These are phyloP conservation scores for Brachionus rotundiformis DNA, from an alignment of 1,140 invertebrate genomes.

Conservation along the genomic window DNA sequence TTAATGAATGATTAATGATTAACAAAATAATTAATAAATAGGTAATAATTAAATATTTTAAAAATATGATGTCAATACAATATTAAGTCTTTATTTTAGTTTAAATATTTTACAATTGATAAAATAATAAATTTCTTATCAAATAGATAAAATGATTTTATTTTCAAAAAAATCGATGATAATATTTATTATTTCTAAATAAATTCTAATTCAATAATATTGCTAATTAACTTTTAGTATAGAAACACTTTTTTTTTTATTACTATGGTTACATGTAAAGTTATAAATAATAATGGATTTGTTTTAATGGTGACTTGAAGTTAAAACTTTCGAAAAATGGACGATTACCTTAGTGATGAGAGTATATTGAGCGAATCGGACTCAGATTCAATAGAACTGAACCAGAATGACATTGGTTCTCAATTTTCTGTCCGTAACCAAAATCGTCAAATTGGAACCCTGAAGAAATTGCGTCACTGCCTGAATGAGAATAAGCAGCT, in stretches of 20 bases:
- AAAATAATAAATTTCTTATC: not conserved
- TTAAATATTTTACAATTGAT: too few species aligned
- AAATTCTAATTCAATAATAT: not conserved
- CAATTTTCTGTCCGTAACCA: not conserved
- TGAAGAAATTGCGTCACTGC: not conserved
- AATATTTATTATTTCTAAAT: not conserved
- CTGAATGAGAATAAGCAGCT: slow-evolving; percentile 14
- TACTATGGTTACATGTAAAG: not conserved
- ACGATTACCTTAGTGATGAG: slow-evolving; percentile 10
- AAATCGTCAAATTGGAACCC: slow-evolving; percentile 31
- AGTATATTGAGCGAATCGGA: not conserved
- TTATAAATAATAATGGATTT: not conserved
- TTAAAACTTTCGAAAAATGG: not conserved
- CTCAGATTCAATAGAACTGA: not conserved
- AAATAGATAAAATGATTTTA: too few species aligned
- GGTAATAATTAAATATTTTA: too few species aligned
- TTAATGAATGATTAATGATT: not conserved
- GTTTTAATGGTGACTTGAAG: not conserved
- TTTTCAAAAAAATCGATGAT: not conserved
- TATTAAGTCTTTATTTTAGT: too few species aligned
- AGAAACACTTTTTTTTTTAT: not conserved
- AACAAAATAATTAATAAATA: too few species aligned
- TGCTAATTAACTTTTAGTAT: not conserved
- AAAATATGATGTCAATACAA: too few species aligned
- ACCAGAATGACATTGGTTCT: not conserved